Base-by-base conservation (phyloP, 1,140 invertebrate genomes). In the Galendromus occidentalis region DNA sequence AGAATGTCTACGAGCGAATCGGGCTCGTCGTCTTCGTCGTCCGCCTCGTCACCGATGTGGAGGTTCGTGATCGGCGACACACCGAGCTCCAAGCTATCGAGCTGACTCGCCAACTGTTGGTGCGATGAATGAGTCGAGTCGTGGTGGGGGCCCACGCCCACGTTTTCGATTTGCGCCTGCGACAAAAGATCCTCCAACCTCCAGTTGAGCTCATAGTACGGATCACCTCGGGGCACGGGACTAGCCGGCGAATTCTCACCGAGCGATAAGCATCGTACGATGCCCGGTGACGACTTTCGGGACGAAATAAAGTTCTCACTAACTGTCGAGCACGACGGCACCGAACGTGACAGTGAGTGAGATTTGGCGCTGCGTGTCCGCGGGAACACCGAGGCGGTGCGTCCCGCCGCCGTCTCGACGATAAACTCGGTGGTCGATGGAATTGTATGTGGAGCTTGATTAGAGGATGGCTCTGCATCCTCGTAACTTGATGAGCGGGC, bases 241-340 rank as follows among this genome's bases (percentile, higher is more conserved):
- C 51, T 59, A 17, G 51, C 25, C 2, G 51, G 51, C 33, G 51
- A 59, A 22, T 59, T 25, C 51, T 59, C 51, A 14, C 51, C 51
- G 25, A 59, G 22, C 51, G 51, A 59, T 14, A 59, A 22, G 22
- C 51, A 59, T 29, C 51, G 51, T 18, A 59, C 51, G 51, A 59
- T 59, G 51, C 51, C 51, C 51, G 51, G 51, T 59, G 51, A 59
- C 51, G 51, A 59, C 51, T 59, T 59, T 59, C 51, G 51, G 17
- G 51, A 59, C 51, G 51, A 59, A 33, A 59, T 33, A 59, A 59
- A 59, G 22, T 59, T 59, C 51, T 59, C 51, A 33, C 51, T 59
- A 33, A 59, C 51, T 17, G 51, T 59, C 51, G 51, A 59, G 33
- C 51, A 59, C 51, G 51, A 59, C 22, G 51, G 51, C 22, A 59